Evolutionary conservation across 2,888 invertebrate species (phyloP).

Genomic region (Eucera pruinosa): DNA sequence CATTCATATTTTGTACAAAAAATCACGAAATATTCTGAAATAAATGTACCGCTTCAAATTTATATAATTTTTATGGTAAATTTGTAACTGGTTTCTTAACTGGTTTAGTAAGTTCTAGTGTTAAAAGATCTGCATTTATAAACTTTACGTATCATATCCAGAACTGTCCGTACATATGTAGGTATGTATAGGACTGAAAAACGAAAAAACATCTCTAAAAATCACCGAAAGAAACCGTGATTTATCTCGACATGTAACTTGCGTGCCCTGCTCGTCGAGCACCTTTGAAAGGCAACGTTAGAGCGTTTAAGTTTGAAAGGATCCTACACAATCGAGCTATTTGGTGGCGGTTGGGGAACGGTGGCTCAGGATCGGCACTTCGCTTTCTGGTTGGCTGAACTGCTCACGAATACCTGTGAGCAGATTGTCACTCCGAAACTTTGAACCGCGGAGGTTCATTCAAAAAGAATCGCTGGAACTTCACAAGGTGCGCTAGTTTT

Average conservation of each 20-base stretch:
- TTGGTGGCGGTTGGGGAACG: constrained; percentile 23
- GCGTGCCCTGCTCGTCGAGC: not conserved
- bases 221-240: constrained; percentile 12
- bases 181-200: not conserved
- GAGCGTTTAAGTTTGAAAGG: constrained; percentile 38
- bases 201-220: not conserved
- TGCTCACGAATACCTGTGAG: constrained; percentile 36
- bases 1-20: too few relatives aligned
- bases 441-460: too few relatives aligned
- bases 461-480: constrained; percentile 10
- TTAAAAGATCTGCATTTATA: too few relatives aligned
- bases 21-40: too few relatives aligned
- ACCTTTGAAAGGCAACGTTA: constrained; percentile 17
- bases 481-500: constrained; percentile 12
- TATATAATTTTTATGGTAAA: too few relatives aligned
- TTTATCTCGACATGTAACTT: not conserved
- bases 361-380: constrained; percentile 19
- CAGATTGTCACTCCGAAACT: constrained; percentile 9
- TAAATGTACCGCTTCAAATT: too few relatives aligned
- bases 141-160: too few relatives aligned
- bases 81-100: too few relatives aligned
- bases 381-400: constrained; percentile 30
- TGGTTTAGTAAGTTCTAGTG: too few relatives aligned
- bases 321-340: constrained; percentile 30
- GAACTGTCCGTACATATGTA: too few relatives aligned